Evolutionary conservation across 1,140 invertebrate species (phyloP).

Genomic region (Saccostrea glomerata): DNA sequence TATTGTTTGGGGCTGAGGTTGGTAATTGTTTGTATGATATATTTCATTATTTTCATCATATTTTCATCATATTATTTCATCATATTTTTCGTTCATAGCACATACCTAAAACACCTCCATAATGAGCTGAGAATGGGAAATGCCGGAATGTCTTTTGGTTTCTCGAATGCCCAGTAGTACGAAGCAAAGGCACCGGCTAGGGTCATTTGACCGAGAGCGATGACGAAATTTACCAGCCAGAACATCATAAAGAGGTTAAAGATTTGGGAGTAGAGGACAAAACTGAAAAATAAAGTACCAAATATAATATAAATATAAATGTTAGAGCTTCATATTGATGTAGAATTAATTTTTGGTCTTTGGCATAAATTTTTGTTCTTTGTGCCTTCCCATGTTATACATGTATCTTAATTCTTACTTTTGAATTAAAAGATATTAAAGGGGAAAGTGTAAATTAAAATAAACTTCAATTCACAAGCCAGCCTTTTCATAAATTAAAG

Average conservation of each 20-base stretch:
- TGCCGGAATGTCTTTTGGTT: constrained; percentile 89
- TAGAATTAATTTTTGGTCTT: no score
- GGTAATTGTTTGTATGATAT: no score
- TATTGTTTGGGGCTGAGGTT: no score
- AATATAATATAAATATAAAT: background rate
- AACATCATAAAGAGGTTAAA: constrained; percentile 93
- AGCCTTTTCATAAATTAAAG: background rate
- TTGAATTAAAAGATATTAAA: no score
- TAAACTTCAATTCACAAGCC: no score
- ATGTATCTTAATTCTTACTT: no score
- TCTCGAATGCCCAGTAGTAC: constrained; percentile 96
- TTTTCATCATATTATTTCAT: background rate
- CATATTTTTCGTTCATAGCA: background rate
- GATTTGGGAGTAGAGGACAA: constrained; percentile 81
- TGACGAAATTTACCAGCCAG: constrained; percentile 94
- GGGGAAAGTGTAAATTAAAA: no score
- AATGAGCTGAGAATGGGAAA: constrained; percentile 88
- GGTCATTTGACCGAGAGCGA: constrained; percentile 93
- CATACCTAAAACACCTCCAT: constrained; percentile 85
- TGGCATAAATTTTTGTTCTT: no score
- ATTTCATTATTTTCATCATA: no score
- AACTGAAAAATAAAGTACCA: constrained; percentile 69
- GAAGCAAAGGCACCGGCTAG: constrained; percentile 89
- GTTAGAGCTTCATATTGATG: no score
- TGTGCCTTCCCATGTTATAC: no score